These are phyloP conservation scores for Sebastes kiyomatsui DNA, from an alignment of 2,797 vertebrate genomes.

Conservation along the genomic window DNA sequence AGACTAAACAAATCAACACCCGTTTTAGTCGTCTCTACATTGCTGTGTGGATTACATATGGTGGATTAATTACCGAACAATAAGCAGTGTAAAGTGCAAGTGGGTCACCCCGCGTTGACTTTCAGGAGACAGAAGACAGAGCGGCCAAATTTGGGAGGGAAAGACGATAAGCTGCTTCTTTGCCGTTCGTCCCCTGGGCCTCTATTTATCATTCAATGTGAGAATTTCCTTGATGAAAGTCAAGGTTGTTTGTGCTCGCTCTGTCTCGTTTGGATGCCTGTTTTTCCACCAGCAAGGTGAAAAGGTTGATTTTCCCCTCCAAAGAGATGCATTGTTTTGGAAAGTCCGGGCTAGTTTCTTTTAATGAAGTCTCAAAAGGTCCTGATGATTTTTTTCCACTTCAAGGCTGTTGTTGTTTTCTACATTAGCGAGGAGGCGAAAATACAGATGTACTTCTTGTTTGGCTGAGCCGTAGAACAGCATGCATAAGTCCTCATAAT, in stretches of 20 bases:
- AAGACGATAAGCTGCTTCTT: slow-evolving; percentile 85
- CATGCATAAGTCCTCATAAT: slow-evolving; percentile 28
- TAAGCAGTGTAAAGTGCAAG: slow-evolving; percentile 75
- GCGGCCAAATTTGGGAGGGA: slow-evolving; percentile 81
- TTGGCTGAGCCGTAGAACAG: slow-evolving; percentile 23
- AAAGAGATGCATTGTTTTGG: slow-evolving; percentile 75
- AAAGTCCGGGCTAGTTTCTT: slow-evolving; percentile 74
- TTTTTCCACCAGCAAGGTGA: slow-evolving; percentile 84
- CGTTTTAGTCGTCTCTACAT: slow-evolving; percentile 50
- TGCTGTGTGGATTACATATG: slow-evolving; percentile 70
- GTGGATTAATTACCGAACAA: slow-evolving; percentile 77
- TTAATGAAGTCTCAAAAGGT: slow-evolving; percentile 82
- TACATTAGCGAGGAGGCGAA: slow-evolving; percentile 57
- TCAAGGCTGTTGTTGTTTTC: slow-evolving; percentile 74
- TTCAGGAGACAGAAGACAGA: slow-evolving; percentile 80
- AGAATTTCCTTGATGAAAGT: slow-evolving; percentile 87
- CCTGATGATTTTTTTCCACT: slow-evolving; percentile 70
- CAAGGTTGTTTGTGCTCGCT: slow-evolving; percentile 85
- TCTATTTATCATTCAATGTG: slow-evolving; percentile 87
- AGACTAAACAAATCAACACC: slow-evolving; percentile 57
- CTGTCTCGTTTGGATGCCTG: slow-evolving; percentile 80
- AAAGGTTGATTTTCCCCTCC: slow-evolving; percentile 81
- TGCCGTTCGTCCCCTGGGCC: slow-evolving; percentile 79
- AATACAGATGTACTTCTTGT: slow-evolving; percentile 58
- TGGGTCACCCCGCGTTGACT: slow-evolving; percentile 79